Evolutionary conservation across 1,140 invertebrate species (phyloP), one percentile per base, ranked within the genome.

Genomic region (Drosophila paulistorum): DNA sequence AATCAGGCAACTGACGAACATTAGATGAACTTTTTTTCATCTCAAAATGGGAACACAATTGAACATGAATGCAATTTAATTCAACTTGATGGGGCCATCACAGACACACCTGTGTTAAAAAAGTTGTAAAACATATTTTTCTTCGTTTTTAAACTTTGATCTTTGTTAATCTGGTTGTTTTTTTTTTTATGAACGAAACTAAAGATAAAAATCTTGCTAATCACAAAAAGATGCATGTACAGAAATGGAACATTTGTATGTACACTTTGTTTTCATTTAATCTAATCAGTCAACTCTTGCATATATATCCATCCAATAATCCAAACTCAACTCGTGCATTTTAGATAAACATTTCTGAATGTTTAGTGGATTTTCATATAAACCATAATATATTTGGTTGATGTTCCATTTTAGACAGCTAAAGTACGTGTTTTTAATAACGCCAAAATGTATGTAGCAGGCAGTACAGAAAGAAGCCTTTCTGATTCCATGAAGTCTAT

Each of bases 1-100:
- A 58, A 75, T 48, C 45, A 39, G 37, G 37, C 37, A 48, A 17
- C 17, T 51, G 45, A 10, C 45, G 45, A 51, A 51, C 45, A 51
- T 5, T 23, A 51, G 45, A 51, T 48, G 9, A 51, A 51, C 7
- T 48, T 23, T 51, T 4, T 11, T 51, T 1, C 9, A 51, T 23
- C 45, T 23, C 1, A 23, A 30, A 51, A 23, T 51, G 45, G 45
- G 45, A 51, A 51, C 10, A 51, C 45, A 23, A 23, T 23, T 23
- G 9, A 3, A 51, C 11, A 51, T 51, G 9, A 51, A 23, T 51
- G 45, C 45, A 23, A 51, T 51, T 23, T 9, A 51, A 23, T 20
- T 51, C 9, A 51, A 51, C 7, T 23, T 51, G 3, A 51, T 10
- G 17, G 45, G 9, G 45, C 17, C 23, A 51, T 51, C 45, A 51